Percentiles rank a stretch among this genome's conserved stretches.
These are phyloP conservation scores for Erpobdella octoculata DNA, from an alignment of 2,888 invertebrate genomes.

Conservation along the genomic window DNA sequence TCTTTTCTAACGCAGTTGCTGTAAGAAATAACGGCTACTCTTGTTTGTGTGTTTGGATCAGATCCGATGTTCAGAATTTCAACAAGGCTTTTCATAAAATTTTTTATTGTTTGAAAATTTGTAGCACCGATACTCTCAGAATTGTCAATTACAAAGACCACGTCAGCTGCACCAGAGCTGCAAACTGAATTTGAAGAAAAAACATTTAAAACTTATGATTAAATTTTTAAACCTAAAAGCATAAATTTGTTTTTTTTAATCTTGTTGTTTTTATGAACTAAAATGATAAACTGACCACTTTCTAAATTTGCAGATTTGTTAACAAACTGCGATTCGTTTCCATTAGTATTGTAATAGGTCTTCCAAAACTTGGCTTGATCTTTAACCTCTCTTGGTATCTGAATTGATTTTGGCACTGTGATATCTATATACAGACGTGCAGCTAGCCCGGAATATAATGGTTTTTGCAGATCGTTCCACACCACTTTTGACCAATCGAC, in stretches of 20 bases:
- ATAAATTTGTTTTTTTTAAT: no score
- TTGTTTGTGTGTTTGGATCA: neutral
- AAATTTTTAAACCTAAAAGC: no score
- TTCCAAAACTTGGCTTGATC: neutral
- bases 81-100: neutral
- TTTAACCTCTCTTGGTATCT: neutral
- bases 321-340: neutral
- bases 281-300: neutral
- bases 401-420: neutral
- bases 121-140: neutral
- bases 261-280: neutral
- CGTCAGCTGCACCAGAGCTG: neutral
- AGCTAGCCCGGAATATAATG: neutral
- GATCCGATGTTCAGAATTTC: conserved; percentile 10
- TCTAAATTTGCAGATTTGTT: neutral
- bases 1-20: neutral
- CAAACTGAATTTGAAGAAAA: neutral
- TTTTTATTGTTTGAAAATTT: conserved; percentile 13
- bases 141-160: conserved; percentile 5
- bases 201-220: no score
- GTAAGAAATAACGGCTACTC: neutral
- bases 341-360: neutral
- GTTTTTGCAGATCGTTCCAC: neutral
- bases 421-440: neutral
- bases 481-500: neutral